Evolutionary conservation across 2,888 invertebrate species (phyloP), one percentile per base, ranked within the genome.

Genomic region (Coenonympha glycerion): DNA sequence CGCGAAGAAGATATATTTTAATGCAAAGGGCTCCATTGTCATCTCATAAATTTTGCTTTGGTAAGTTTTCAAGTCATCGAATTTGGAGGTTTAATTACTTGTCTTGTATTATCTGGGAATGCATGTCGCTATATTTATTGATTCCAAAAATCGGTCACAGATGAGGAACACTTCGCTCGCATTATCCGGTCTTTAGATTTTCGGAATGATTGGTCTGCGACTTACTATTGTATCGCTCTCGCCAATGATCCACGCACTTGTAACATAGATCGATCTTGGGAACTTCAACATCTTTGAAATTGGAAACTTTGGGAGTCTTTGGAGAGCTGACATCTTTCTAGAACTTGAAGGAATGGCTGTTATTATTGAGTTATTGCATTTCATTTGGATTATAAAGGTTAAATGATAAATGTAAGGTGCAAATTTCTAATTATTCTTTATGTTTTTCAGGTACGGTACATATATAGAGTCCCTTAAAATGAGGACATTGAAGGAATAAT

Each of bases 51-150:
- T 42, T 47, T 52, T 46, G 26, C 34, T 53, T 24, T 52, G 63
- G 63, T 63, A 63, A 63, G 63, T 63, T 56, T 58, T 52, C 53
- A 55, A 54, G 53, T 41, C 50, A 52, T 60, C 42, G 58, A 55
- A 52, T 60, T 59, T 57, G 52, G 55, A 51, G 53, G 55, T 58
- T 51, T 52, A 47, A 47, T 47, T 47, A 53, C 19, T 48, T 53
- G 42, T 57, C 47, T 55, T n/a, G n/a, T n/a, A n/a, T n/a, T n/a
- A 47, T 47, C 51, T 56, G 53, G 59, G 55, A 49, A 52, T 62
- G 62, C 61, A 62, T 62, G 61, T 56, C 49, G 34, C 28, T 49
- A 44, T 31, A 44, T 21, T 30, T 33, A 52, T 33, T 16, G 42
- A 34, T 28, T 24, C 2, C 2, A 15, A 51, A 39, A 39, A 33